Percentiles rank a stretch among this genome's conserved stretches.
These are phyloP conservation scores for Phrynosoma blainvillii DNA, from an alignment of 2,113 vertebrate genomes.

Conservation along the genomic window DNA sequence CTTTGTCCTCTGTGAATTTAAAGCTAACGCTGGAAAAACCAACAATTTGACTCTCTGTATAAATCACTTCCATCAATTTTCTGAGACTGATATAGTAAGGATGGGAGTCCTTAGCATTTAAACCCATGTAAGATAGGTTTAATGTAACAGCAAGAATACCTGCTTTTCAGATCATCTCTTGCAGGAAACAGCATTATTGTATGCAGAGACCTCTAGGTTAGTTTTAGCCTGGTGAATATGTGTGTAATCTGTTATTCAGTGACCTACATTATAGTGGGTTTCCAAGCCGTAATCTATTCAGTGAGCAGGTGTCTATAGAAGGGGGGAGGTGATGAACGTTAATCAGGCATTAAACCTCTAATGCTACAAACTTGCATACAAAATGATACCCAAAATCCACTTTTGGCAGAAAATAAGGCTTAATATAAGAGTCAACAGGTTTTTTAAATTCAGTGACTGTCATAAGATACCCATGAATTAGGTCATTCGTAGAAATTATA, in stretches of 20 bases:
- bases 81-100: neutral
- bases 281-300: constrained; percentile 20
- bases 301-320: neutral
- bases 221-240: neutral
- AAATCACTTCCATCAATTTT: neutral
- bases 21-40: too few relatives aligned
- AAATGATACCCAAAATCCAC: constrained; percentile 4
- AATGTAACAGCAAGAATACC: neutral
- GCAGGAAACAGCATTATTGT: neutral
- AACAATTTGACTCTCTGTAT: too few relatives aligned
- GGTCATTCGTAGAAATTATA: neutral
- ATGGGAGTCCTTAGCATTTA: too few relatives aligned
- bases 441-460: neutral
- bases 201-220: neutral
- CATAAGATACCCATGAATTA: neutral
- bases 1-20: too few relatives aligned
- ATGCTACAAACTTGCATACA: neutral
- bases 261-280: constrained; percentile 22
- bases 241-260: constrained; percentile 3
- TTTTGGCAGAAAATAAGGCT: neutral
- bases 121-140: neutral
- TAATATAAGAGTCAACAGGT: neutral
- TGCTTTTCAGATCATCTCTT: neutral
- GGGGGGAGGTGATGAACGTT: neutral
- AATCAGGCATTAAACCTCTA: neutral